Percentiles rank a stretch among this genome's conserved stretches.
Evolutionary conservation across 2,113 vertebrate genomes (phyloP).

Genomic region (Melozone crissalis): DNA sequence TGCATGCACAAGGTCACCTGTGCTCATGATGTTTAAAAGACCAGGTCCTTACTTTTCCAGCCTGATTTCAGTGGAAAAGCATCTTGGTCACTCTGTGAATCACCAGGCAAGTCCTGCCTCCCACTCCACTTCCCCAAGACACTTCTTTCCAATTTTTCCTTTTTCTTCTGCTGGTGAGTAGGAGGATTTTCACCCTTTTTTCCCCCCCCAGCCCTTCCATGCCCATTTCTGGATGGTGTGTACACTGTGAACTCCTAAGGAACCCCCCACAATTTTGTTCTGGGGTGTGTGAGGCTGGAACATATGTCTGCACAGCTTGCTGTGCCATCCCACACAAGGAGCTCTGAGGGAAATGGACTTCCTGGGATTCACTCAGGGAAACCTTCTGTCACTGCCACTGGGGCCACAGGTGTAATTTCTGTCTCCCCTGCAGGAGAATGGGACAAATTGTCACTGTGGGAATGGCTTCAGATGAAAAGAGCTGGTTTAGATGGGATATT

Average conservation of each 20-base stretch:
- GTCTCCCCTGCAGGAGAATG: background rate
- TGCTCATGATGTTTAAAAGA: background rate
- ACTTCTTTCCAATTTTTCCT: background rate
- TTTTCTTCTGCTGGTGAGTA: background rate
- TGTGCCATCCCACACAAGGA: background rate
- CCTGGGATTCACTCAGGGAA: background rate
- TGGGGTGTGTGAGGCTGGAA: background rate
- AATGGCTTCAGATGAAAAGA: background rate
- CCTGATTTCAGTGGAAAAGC: background rate
- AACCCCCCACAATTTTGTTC: background rate
- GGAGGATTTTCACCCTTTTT: background rate
- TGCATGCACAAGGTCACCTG: background rate
- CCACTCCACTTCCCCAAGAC: background rate
- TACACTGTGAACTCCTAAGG: background rate
- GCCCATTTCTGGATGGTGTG: background rate
- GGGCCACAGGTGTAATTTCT: background rate
- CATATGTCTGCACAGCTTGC: background rate
- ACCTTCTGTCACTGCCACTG: background rate
- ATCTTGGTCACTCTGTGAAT: background rate
- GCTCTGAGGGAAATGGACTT: background rate
- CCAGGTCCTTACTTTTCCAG: background rate
- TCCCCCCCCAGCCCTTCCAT: background rate
- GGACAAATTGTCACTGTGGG: background rate
- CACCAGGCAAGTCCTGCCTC: conserved; percentile 22
- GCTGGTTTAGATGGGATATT: background rate